A percentile compares a stretch with the other conserved stretches of the same genome.
phyloP scores from a whole-genome alignment of 2,113 vertebrate species.

The Tiliqua scincoides region DNA sequence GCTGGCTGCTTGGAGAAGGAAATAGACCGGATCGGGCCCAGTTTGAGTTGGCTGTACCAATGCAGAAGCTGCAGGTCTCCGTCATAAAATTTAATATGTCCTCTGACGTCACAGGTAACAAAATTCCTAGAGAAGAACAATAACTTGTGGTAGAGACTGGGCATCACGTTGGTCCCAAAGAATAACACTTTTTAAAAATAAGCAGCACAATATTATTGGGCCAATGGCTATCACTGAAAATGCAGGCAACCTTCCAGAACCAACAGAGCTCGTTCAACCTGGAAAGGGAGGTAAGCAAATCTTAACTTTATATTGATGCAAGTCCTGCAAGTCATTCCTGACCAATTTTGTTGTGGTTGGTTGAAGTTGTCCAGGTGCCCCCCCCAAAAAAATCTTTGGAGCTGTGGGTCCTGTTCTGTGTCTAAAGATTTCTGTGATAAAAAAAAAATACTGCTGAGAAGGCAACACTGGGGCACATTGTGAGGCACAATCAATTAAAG shows the following conservation, averaged over 20 bases:
- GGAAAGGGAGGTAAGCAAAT: not conserved
- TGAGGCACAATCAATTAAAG: not conserved
- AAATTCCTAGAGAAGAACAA: slow-evolving; percentile 77
- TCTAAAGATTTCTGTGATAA: not conserved
- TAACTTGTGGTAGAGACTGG: no score
- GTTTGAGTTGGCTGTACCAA: slow-evolving; percentile 76
- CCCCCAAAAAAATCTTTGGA: no score
- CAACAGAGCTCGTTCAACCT: no score
- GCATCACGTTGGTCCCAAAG: not conserved
- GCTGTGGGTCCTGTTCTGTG: not conserved
- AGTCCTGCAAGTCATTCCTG: not conserved
- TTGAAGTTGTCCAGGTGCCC: no score
- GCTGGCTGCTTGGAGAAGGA: slow-evolving; percentile 81
- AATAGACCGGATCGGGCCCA: slow-evolving; percentile 82
- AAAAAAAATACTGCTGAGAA: not conserved
- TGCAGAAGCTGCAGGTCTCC: slow-evolving; percentile 73
- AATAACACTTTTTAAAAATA: not conserved
- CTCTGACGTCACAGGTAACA: slow-evolving; percentile 85
- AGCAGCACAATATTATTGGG: not conserved
- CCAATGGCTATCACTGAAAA: not conserved
- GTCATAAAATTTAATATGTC: slow-evolving; percentile 85
- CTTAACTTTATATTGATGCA: not conserved
- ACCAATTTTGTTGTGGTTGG: no score
- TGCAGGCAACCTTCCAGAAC: not conserved
- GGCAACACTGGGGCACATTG: not conserved